Conservation (phyloP, 2,113 vertebrate species). For the Lonchura striata region DNA sequence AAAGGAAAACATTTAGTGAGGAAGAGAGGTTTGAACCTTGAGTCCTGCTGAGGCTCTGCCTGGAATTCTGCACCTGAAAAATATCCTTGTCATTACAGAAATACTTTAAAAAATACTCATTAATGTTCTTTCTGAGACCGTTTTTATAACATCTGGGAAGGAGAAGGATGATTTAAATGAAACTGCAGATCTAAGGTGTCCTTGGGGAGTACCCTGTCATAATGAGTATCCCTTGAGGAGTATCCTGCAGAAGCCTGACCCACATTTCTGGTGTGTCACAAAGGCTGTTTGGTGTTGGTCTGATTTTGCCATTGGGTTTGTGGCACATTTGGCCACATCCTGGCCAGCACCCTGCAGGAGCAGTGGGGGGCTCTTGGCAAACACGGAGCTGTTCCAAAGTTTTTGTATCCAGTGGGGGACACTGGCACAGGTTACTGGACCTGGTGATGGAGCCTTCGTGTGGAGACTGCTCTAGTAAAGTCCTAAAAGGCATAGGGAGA, state of each 20-base stretch:
- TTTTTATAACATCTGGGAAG: not conserved
- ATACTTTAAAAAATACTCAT: not conserved
- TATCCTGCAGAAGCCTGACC: not conserved
- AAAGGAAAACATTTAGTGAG: not conserved
- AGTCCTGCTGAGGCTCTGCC: not conserved
- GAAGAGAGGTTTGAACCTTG: not conserved
- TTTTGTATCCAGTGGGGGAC: not conserved
- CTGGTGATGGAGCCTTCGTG: not conserved
- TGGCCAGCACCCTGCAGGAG: not conserved
- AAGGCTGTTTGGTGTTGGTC: not conserved
- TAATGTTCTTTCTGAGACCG: not conserved
- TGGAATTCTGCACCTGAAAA: not conserved
- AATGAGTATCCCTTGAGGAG: too few species aligned
- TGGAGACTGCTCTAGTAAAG: not conserved
- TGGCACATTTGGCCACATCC: not conserved
- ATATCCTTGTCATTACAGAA: not conserved
- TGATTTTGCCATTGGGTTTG: not conserved
- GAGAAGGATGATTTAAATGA: not conserved
- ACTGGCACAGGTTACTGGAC: not conserved
- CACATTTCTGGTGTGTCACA: rapidly evolving
- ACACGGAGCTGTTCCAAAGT: rapidly evolving
- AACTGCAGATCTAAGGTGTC: not conserved
- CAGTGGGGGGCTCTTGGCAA: not conserved
- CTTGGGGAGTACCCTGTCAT: not conserved
- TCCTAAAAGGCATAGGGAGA: not conserved